Evolutionary conservation across 1,140 invertebrate genomes (phyloP).

Genomic region (Sitobion miscanthi): DNA sequence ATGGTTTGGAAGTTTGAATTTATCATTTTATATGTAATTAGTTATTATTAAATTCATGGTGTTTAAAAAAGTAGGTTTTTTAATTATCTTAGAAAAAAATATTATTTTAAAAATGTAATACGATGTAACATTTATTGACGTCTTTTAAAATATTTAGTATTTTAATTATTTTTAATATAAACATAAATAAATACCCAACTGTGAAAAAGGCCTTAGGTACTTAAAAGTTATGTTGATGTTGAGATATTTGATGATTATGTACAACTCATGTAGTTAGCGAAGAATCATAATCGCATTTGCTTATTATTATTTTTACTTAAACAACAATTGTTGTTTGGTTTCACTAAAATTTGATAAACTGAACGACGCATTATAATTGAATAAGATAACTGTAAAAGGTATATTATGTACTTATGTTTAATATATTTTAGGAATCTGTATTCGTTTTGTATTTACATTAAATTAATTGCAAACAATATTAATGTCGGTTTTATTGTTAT

Average conservation of each 20-base stretch:
- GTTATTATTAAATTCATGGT: neutral
- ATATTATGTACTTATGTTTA: neutral
- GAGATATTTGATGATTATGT: neutral
- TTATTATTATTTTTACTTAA: neutral
- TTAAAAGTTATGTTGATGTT: neutral
- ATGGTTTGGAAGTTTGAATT: constrained; percentile 2
- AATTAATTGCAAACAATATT: neutral
- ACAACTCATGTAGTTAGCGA: neutral
- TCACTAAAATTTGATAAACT: neutral
- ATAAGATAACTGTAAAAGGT: neutral
- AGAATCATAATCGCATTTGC: neutral
- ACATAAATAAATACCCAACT: too few species aligned
- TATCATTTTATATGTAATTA: neutral
- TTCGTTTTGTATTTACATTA: neutral
- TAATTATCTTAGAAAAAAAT: neutral
- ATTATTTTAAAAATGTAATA: neutral
- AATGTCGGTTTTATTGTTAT: neutral
- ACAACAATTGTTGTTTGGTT: neutral
- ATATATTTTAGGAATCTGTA: neutral
- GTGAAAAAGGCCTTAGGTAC: too few species aligned
- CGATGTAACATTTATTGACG: neutral
- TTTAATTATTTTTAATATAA: neutral
- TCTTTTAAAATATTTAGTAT: neutral
- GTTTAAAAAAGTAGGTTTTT: neutral
- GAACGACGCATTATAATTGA: neutral